These are phyloP conservation scores for Macrobrachium rosenbergii DNA, from an alignment of 1,140 invertebrate species.

Conservation along the genomic window DNA sequence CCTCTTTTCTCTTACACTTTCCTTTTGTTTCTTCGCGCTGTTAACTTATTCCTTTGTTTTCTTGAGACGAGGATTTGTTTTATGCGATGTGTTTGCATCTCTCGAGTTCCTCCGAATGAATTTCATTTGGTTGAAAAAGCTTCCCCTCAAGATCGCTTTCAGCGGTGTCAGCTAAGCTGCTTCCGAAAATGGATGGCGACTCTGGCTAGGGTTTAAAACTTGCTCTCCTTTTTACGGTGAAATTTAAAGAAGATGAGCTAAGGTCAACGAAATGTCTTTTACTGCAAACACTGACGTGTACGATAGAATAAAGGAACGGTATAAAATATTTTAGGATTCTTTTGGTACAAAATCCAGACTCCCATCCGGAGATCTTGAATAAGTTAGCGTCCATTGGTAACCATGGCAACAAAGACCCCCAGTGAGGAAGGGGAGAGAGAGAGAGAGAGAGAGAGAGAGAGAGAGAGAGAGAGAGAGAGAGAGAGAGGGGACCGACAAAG, in stretches of 20 bases:
- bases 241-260: too few species aligned
- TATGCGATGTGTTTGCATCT: too few species aligned
- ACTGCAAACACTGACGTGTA: too few species aligned
- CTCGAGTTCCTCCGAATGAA: background rate
- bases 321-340: too few species aligned
- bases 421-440: background rate
- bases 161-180: background rate
- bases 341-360: background rate
- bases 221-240: background rate
- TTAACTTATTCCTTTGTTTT: background rate
- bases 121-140: background rate
- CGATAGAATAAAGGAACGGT: too few species aligned
- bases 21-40: background rate
- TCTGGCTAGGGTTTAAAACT: background rate
- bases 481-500: background rate
- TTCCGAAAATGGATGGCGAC: background rate
- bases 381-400: conserved; percentile 43
- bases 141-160: conserved; percentile 39
- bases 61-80: background rate
- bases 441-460: conserved; percentile 3
- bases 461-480: background rate
- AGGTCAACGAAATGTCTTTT: too few species aligned
- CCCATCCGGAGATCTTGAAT: conserved; percentile 17
- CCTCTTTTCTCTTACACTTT: background rate
- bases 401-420: conserved; percentile 51